Evolutionary conservation across 2,113 vertebrate genomes (phyloP).

Genomic region (Murina feae): DNA sequence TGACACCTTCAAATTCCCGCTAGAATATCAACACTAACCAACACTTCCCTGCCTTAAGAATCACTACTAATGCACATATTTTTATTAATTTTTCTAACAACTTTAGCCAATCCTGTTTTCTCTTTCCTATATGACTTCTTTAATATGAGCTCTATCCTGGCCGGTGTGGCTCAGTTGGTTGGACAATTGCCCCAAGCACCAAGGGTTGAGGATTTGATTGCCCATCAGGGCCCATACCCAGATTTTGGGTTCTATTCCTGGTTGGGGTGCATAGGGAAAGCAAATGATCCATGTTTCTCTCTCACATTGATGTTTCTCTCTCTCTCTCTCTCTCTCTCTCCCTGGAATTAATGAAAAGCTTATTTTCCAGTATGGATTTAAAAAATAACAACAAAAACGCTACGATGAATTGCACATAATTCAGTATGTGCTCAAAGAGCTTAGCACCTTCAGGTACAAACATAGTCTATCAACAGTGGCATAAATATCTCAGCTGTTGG

Average conservation of each 20-base stretch:
- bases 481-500: neutral
- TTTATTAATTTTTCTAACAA: neutral
- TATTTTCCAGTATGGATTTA: neutral
- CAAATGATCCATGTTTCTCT: neutral
- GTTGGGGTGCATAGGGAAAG: neutral
- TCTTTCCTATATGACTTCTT: neutral
- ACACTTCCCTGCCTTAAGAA: neutral
- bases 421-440: neutral
- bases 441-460: neutral
- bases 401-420: neutral
- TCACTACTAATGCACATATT: neutral
- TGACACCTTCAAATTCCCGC: neutral
- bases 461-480: neutral
- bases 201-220: neutral
- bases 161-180: neutral
- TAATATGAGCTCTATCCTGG: neutral
- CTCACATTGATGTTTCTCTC: neutral
- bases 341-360: neutral
- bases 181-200: neutral
- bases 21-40: neutral
- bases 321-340: neutral
- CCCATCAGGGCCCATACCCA: neutral
- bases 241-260: neutral
- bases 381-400: neutral
- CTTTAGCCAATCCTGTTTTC: neutral